Base-by-base conservation (phyloP, 2,888 invertebrate genomes). In the Drepanosiphum platanoidis region DNA sequence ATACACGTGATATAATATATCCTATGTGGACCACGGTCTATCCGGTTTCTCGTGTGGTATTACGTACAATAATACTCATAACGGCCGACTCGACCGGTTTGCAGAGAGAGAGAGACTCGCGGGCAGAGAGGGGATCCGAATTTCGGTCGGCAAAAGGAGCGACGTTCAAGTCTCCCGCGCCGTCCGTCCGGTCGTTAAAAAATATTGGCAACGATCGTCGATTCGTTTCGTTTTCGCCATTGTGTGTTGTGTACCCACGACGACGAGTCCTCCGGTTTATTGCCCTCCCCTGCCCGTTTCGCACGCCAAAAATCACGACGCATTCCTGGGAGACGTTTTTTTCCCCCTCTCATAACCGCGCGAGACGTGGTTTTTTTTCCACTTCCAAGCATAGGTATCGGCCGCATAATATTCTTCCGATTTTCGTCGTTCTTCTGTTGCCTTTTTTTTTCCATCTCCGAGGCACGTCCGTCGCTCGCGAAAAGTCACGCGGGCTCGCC, bases 201-300 rank as follows among this genome's bases (percentile, higher is more conserved):
- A n/a, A n/a, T n/a, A 77, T 61, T 77, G 77, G 77, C 77, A 77
- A 77, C 77, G n/a, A 42, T 64, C 30, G 78, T 58, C 39, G 58
- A 77, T 61, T 77, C 46, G 42, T 46, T 9, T 13, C 11, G 46
- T 15, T 46, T 46, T 46, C 46, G 46, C 46, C 46, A 11, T 46
- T 52, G 22, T 8, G 18, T 7, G 22, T n/a, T n/a, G n/a, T n/a
- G n/a, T n/a, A 15, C 22, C 52, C 52, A 0, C 52, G 22, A 52
- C 52, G 46, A 52, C 52, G 52, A 52, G 3, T 46, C 8, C 18
- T 1, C 52, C 52, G 52, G 22, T 1, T 46, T 46, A 52, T 8
- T 4, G 39, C 1, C 46, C 46, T 2, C 15, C 11, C 46, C 11
- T 15, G 18, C 46, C 46, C 52, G 4, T 3, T 22, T 15, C 52